Evolutionary conservation across 2,113 vertebrate species (phyloP).

Genomic region (Chaetops frenatus): DNA sequence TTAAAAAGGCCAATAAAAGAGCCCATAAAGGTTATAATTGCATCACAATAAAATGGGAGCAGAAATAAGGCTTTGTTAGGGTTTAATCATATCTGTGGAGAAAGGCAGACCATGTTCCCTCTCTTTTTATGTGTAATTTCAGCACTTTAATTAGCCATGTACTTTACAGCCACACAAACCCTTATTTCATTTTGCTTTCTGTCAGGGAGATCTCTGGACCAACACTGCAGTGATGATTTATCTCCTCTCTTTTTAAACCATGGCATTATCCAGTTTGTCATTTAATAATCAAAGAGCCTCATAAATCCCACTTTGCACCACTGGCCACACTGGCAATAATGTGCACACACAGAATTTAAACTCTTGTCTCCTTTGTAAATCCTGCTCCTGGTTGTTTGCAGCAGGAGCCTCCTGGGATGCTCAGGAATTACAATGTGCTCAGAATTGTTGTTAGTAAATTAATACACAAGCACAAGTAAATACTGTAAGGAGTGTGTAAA

Average conservation of each 20-base stretch:
- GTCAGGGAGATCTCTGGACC: background rate
- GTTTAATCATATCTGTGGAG: background rate
- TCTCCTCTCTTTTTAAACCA: background rate
- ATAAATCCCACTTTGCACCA: background rate
- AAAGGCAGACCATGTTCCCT: background rate
- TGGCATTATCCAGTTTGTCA: background rate
- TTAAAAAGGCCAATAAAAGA: background rate
- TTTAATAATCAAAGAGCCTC: background rate
- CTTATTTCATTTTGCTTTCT: background rate
- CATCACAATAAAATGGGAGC: background rate
- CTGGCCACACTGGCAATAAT: background rate
- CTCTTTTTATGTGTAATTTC: background rate
- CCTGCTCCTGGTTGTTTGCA: constrained; percentile 2
- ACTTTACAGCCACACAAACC: background rate
- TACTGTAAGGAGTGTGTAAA: background rate
- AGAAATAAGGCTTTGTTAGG: background rate
- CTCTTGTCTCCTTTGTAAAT: background rate
- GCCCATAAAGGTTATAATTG: background rate
- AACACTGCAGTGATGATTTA: background rate
- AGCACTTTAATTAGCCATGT: background rate
- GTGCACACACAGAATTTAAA: background rate
- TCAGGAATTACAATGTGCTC: background rate
- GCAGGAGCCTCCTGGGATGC: background rate
- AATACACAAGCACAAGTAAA: constrained; percentile 19
- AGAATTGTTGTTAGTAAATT: constrained; percentile 17